Evolutionary conservation across 2,797 vertebrate species (phyloP).

Genomic region (Bufotes viridis): DNA sequence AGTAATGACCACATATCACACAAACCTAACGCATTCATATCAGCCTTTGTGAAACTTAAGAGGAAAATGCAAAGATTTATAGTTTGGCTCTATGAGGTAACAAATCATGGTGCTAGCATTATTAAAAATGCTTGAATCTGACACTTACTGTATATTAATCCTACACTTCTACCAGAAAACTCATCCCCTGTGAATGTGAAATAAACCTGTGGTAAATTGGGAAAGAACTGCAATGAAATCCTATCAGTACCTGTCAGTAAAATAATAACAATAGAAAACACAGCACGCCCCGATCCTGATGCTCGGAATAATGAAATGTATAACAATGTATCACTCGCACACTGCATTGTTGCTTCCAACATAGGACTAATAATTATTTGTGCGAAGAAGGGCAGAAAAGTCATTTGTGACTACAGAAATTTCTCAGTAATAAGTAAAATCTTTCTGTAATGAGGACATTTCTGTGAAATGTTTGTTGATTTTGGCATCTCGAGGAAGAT

Average conservation of each 20-base stretch:
- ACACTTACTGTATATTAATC: constrained; percentile 45
- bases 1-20: constrained; percentile 44
- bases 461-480: not conserved
- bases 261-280: constrained; percentile 36
- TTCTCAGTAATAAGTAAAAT: constrained; percentile 29
- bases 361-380: constrained; percentile 26
- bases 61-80: constrained; percentile 53
- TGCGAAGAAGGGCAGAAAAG: constrained; percentile 13
- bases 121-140: constrained; percentile 36
- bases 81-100: constrained; percentile 1
- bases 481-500: not conserved
- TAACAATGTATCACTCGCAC: constrained; percentile 11
- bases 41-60: constrained; percentile 36
- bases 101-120: constrained; percentile 33
- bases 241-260: constrained; percentile 30
- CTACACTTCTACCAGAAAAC: constrained; percentile 18
- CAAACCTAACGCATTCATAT: constrained; percentile 23
- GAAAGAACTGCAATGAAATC: constrained; percentile 39
- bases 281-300: not conserved
- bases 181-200: constrained; percentile 33
- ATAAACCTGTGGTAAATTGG: constrained; percentile 37
- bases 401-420: constrained; percentile 26
- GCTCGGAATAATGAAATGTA: constrained; percentile 20
- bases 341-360: not conserved
- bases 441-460: constrained; percentile 2